Conservation (phyloP, 2,113 vertebrate genomes). For the Capreolus pygargus region DNA sequence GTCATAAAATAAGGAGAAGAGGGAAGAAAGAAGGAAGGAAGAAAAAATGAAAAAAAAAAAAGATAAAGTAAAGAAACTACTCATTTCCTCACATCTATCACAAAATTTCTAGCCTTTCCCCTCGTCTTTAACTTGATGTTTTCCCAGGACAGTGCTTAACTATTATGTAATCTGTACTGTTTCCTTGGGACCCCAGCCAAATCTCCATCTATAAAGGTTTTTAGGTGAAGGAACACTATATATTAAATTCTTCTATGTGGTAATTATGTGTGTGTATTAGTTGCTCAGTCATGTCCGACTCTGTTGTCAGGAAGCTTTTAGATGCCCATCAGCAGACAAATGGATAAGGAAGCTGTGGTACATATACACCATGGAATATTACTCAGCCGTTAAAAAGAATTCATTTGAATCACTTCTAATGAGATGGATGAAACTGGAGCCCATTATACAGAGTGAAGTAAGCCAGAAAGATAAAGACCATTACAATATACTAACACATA, state of each 20-base stretch:
- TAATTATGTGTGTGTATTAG: background rate
- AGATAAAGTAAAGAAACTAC: background rate
- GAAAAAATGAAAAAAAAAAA: background rate
- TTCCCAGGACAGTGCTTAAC: accelerated
- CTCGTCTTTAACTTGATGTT: background rate
- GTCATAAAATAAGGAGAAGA: background rate
- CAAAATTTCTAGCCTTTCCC: background rate
- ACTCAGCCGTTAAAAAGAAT: too few species aligned
- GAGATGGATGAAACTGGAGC: too few species aligned
- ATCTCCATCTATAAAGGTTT: background rate
- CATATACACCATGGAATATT: too few species aligned
- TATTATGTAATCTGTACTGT: background rate
- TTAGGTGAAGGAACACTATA: background rate
- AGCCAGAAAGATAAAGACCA: too few species aligned
- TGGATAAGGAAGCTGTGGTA: too few species aligned
- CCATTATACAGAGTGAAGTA: too few species aligned
- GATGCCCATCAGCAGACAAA: too few species aligned
- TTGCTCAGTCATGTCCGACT: background rate
- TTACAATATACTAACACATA: too few species aligned
- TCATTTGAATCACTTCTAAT: too few species aligned
- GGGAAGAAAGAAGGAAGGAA: background rate
- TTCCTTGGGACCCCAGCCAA: background rate
- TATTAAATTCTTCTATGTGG: background rate
- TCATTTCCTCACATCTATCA: background rate
- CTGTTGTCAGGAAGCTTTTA: too few species aligned